Base-by-base conservation (phyloP, 2,888 invertebrate genomes). In the Agelastica alni region DNA sequence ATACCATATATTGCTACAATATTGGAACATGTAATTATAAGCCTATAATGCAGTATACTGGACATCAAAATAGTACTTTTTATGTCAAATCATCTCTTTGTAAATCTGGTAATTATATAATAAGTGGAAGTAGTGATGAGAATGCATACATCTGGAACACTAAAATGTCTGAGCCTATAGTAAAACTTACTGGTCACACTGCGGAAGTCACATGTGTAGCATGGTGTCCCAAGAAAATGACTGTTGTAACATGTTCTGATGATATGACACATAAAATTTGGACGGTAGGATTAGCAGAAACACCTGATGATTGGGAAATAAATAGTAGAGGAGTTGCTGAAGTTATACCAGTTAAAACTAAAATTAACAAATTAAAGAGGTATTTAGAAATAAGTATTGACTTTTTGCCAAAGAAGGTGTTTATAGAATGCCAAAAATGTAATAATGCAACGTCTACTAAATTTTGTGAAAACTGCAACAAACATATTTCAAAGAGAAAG, bases 141-240 rank as follows among this genome's bases (percentile, higher is more conserved):
- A 81, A 84, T 65, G 94, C 93, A 0, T 94, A 93, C 70, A 85
- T 96, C 47, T 96, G 95, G 94, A 86, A 85, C 72, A 82, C 87
- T 1, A 79, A 81, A 9, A 75, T 78, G 60, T 78, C 87, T 0
- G 75, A 80, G 53, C 91, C 93, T 0, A 73, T 92, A 6, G 83
- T 88, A 13, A 80, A 82, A 44, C 78, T 95, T 3, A 78, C 80
- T 1, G 93, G 93, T 0, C 94, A 95, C 71, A 79, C 83, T 34
- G 89, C 89, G 5, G 95, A 95, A 79, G 94, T 95, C 0, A 92
- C 93, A 0, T 89, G 90, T 70, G 91, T 93, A 1, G 88, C 89
- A 1, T 94, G 93, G 93, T 84, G 86, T 62, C 81, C 81, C 4
- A 83, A 84, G 69, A 74, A 79, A 12, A 59, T 64, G 13, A 83